Evolutionary conservation across 1,140 invertebrate genomes (phyloP), one percentile per base, ranked within the genome.

Genomic region (Cydia strobilella): DNA sequence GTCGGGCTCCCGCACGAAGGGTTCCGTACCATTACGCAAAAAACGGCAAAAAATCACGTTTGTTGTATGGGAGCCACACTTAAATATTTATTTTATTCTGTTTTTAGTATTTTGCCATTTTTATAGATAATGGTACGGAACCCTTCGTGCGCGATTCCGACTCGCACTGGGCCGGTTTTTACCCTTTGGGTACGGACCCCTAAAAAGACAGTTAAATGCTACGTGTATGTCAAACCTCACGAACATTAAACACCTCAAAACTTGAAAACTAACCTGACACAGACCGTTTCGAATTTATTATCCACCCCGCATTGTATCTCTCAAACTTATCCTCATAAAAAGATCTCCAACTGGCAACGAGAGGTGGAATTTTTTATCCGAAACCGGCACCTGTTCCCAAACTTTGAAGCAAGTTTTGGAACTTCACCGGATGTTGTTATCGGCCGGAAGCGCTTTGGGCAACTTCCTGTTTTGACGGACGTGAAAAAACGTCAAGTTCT

Each of bases 401-500:
- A 89, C 78, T 90, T 89, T 78, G 20, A n/a, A 84, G 77, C 39
- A 81, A 86, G 78, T 77, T 81, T 77, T 62, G 51, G 72, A 79
- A 79, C 45, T 77, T 82, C 75, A 74, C 76, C 85, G 88, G 88
- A 91, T 87, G 89, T 86, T 91, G 90, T 91, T 91, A 91, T 90
- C 90, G 87, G 88, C 86, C 90, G 90, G 88, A 91, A 90, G 86
- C 90, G 90, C 90, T 91, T 90, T 89, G 83, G 90, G 90, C 88
- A 82, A 84, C 88, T 89, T 91, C 89, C 89, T 88, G 88, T 91
- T 90, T 86, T 89, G 90, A 89, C 84, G 87, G 86, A 90, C 84
- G 83, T 76, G 78, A 79, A 90, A 87, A 90, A 90, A 83, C 65
- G 31, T 31, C 63, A 15, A 31, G 13, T 13, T 23, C 25, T n/a